Percentiles rank a stretch among this genome's conserved stretches.
Evolutionary conservation across 2,113 vertebrate species (phyloP).

Genomic region (Himantopus leucocephalus): DNA sequence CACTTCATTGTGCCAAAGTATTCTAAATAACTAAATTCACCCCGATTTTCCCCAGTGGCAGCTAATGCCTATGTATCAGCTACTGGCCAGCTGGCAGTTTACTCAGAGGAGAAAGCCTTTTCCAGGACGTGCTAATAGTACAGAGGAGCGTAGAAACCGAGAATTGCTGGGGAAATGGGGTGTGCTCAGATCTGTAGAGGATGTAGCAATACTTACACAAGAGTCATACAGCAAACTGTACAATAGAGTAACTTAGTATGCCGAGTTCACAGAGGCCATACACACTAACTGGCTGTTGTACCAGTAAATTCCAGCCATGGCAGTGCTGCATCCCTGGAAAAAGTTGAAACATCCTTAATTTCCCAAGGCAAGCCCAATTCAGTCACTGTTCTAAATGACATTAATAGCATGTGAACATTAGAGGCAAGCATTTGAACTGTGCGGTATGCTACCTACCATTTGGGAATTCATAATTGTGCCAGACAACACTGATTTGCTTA

Average conservation of each 20-base stretch:
- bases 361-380: neutral
- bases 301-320: neutral
- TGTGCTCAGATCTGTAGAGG: fast-evolving
- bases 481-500: neutral
- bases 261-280: neutral
- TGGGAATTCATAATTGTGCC: neutral
- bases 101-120: neutral
- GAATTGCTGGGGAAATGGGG: neutral
- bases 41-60: neutral
- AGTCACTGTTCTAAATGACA: neutral
- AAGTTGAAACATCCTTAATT: neutral
- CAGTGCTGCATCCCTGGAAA: neutral
- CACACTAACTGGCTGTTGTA: neutral
- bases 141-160: neutral
- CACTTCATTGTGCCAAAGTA: neutral
- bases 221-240: neutral
- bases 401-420: neutral
- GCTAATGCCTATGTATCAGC: neutral
- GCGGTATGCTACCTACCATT: neutral
- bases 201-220: neutral
- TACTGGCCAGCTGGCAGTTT: neutral
- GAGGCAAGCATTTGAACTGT: neutral
- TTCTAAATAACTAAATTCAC: neutral
- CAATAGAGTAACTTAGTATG: neutral
- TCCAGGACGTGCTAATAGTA: neutral